phyloP scores from a whole-genome alignment of 92 coral and sea anemone genomes.

The Chrysogorgia sp. region DNA sequence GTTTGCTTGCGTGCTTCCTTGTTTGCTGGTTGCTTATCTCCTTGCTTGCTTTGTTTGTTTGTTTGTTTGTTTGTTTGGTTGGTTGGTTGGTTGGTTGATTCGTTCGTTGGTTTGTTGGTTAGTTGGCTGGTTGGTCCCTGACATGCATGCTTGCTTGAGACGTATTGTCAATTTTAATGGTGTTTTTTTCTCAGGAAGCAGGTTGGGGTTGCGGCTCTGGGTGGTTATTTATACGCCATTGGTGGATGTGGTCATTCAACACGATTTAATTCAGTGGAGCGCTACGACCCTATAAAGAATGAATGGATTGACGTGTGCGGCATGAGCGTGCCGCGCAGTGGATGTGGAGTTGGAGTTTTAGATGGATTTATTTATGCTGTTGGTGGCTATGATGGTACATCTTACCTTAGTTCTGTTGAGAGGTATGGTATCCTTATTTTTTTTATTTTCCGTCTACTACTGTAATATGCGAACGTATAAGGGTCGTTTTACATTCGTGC shows the following conservation, averaged over 20 bases:
- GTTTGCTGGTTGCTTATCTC: no score
- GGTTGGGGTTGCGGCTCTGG: conserved; percentile 92
- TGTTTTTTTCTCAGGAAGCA: conserved; percentile 71
- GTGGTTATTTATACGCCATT: conserved; percentile 89
- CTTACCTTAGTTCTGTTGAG: conserved; percentile 92
- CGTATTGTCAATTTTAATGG: background rate
- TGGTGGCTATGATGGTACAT: conserved; percentile 97
- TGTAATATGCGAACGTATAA: background rate
- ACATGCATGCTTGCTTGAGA: no score
- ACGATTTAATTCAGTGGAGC: conserved; percentile 89
- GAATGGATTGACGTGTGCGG: conserved; percentile 88
- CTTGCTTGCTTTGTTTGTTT: no score
- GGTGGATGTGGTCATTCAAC: conserved; percentile 98
- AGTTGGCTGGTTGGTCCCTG: no score
- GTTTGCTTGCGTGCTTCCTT: no score
- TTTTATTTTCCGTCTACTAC: background rate
- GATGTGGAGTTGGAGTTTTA: conserved; percentile 96
- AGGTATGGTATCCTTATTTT: conserved; percentile 55
- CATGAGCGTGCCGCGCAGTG: conserved; percentile 98
- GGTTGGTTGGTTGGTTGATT: no score
- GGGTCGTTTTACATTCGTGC: no score
- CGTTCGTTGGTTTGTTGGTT: no score
- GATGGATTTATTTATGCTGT: conserved; percentile 96
- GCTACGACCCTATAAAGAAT: conserved; percentile 84
- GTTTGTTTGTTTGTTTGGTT: no score